A percentile compares a stretch with the other conserved stretches of the same genome.
Conservation (phyloP, 30 jellyfish, hydroid and myxozoan species). For the Pelagia noctiluca region DNA sequence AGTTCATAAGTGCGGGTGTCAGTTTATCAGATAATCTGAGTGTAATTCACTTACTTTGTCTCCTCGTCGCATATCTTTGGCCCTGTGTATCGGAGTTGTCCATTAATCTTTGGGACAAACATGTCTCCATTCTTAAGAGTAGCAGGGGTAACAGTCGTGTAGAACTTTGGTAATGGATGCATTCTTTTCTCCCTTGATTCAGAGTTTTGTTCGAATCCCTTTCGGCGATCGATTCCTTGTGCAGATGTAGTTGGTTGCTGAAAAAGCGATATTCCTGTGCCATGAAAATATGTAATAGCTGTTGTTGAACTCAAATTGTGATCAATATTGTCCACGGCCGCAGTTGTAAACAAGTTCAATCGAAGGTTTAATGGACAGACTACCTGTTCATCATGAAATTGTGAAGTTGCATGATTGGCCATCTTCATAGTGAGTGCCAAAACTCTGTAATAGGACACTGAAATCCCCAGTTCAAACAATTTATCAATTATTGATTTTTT, state of each 20-base stretch:
- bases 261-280: conserved; percentile 14
- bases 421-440: neutral
- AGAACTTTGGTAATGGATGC: conserved; percentile 2
- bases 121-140: conserved; percentile 1
- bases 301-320: conserved; percentile 10
- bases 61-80: conserved; percentile 21
- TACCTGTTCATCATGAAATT: neutral
- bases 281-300: conserved; percentile 24
- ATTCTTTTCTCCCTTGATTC: conserved; percentile 3
- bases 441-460: conserved; percentile 23
- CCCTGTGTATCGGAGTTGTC: conserved; percentile 6
- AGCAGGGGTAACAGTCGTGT: conserved; percentile 5
- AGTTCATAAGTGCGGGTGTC: conserved; percentile 4
- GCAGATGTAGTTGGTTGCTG: conserved; percentile 27
- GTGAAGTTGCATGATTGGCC: neutral
- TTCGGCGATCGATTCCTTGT: conserved; percentile 1
- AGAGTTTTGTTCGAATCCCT: conserved; percentile 5
- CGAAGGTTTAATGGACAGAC: conserved; percentile 22
- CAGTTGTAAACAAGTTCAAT: neutral
- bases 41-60: conserved; percentile 9
- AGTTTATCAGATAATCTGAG: conserved; percentile 2
- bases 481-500: conserved; percentile 2
- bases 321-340: conserved; percentile 31
- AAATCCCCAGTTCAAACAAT: conserved; percentile 10
- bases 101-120: conserved; percentile 1